phyloP scores from a whole-genome alignment of 1,140 invertebrate genomes.

The Drosophila sulfurigaster region DNA sequence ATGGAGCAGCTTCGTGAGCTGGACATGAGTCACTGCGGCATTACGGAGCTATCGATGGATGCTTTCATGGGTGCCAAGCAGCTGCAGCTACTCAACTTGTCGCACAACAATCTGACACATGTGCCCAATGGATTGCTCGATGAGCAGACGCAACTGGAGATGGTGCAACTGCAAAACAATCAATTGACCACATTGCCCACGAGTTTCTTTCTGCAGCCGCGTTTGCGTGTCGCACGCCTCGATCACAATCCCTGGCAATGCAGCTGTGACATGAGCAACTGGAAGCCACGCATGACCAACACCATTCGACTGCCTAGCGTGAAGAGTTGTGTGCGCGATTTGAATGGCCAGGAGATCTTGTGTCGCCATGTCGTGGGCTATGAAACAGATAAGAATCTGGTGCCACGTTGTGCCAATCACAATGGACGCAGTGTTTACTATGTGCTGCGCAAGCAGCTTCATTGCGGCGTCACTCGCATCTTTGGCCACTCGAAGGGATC shows the following conservation, averaged over 20 bases:
- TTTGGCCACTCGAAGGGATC: constrained; percentile 12
- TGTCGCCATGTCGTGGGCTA: constrained; percentile 80
- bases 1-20: constrained; percentile 87
- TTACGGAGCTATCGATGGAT: constrained; percentile 89
- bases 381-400: constrained; percentile 86
- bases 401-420: constrained; percentile 88
- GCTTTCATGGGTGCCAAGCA: constrained; percentile 88
- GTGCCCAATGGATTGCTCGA: constrained; percentile 88
- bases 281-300: constrained; percentile 87
- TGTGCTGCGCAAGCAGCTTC: constrained; percentile 66
- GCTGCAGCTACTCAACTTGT: constrained; percentile 88
- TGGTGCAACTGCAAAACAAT: constrained; percentile 88
- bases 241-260: constrained; percentile 90
- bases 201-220: constrained; percentile 86
- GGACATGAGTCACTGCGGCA: constrained; percentile 87
- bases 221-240: constrained; percentile 86
- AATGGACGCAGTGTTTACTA: constrained; percentile 88
- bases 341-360: constrained; percentile 59
- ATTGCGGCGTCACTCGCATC: constrained; percentile 54
- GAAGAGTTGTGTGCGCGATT: constrained; percentile 84
- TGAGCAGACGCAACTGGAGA: constrained; percentile 87
- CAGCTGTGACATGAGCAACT: constrained; percentile 88
- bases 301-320: constrained; percentile 64
- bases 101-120: constrained; percentile 87
- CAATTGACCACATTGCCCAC: constrained; percentile 86